phyloP scores from a whole-genome alignment of 2,888 invertebrate species.

The Acanthosepion pharaonis region DNA sequence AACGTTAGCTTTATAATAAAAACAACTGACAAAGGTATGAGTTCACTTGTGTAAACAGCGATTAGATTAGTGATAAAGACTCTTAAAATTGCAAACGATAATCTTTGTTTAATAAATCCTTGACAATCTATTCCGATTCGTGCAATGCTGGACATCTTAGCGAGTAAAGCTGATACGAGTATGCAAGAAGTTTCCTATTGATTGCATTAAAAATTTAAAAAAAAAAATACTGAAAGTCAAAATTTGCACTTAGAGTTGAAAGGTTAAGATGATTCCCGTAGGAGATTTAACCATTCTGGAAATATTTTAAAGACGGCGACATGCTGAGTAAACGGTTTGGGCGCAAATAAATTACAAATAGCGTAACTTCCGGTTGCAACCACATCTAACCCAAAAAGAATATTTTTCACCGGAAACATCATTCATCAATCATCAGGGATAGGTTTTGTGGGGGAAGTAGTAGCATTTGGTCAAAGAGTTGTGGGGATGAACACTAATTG shows the following conservation, averaged over 20 bases:
- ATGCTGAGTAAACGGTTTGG: neutral
- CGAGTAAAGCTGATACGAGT: no score
- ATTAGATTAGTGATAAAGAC: no score
- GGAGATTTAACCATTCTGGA: neutral
- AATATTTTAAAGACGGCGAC: neutral
- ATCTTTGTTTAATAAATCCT: no score
- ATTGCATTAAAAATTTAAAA: no score
- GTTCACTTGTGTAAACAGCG: no score
- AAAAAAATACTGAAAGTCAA: neutral
- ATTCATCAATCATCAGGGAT: neutral
- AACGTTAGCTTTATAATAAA: no score
- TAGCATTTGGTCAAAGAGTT: neutral
- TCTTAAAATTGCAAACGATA: no score
- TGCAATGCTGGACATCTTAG: no score
- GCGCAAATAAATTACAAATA: neutral
- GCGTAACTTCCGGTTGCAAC: neutral
- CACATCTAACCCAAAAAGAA: neutral
- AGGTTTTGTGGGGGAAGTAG: neutral
- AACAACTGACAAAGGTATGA: no score
- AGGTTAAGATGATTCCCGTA: neutral
- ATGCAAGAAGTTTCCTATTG: no score
- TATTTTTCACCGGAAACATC: constrained; percentile 33
- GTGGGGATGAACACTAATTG: no score
- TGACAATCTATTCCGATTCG: no score
- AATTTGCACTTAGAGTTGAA: neutral